Evolutionary conservation across 2,113 vertebrate genomes (phyloP).

Genomic region (Phyllostomus discolor): DNA sequence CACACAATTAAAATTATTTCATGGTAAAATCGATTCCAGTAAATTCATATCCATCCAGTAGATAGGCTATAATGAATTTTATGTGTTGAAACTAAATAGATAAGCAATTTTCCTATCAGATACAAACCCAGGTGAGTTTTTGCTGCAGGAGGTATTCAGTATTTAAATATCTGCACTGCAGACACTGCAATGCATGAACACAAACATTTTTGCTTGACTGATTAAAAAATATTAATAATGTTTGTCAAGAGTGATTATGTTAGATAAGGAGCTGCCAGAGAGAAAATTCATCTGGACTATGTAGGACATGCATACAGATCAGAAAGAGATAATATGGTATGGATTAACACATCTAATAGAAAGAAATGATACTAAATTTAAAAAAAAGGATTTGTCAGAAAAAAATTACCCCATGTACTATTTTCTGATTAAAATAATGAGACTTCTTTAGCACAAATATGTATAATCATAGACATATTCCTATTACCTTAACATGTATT

Average conservation of each 20-base stretch:
- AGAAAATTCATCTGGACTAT: background rate
- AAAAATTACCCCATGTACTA: background rate
- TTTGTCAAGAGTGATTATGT: slow-evolving; percentile 12
- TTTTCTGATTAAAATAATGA: slow-evolving; percentile 33
- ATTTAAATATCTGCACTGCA: background rate
- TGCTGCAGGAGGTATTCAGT: background rate
- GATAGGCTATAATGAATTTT: background rate
- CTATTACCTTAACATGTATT: background rate
- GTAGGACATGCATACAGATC: background rate
- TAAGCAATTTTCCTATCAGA: background rate
- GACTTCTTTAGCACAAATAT: background rate
- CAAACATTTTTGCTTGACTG: background rate
- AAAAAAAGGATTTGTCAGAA: background rate
- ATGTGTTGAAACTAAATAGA: background rate
- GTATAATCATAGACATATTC: background rate
- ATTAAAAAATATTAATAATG: background rate
- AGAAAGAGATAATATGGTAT: background rate
- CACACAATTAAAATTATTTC: background rate
- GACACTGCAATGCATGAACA: background rate
- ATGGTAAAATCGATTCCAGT: background rate
- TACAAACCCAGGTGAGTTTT: background rate
- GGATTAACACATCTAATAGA: background rate
- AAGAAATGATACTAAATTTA: background rate
- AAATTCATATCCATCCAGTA: background rate
- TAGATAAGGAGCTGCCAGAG: background rate